Base-by-base conservation (phyloP, 2,797 vertebrate genomes). In the Enteromius mattozi region DNA sequence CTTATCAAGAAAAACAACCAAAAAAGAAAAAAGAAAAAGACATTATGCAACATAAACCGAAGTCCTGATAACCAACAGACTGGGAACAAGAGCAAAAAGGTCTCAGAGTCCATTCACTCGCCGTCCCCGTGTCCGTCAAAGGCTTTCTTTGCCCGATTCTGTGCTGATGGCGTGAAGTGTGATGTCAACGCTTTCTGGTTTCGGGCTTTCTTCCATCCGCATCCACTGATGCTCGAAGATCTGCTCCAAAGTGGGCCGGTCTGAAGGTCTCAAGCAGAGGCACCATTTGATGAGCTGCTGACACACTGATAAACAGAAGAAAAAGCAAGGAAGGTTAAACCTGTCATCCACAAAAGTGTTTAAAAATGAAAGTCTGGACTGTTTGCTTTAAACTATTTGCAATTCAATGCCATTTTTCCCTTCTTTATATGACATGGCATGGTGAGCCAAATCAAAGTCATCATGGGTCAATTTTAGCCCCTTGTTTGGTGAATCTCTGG, bases 221-320 rank as follows among this genome's bases (percentile, higher is more conserved):
- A 99, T 97, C 98, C 98, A 99, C 37, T 96, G 95, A 90, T 99
- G 98, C 88, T 97, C 96, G 37, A 97, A 96, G 45, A 99, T 98
- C 93, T 99, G 98, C 93, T 99, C 98, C 88, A 99, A 94, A 13
- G 97, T 97, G 85, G 98, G 98, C 92, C 98, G 94, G 92, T 99
- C 98, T 0, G 98, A 99, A 70, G 98, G 98, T 92, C 98, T 95
- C 93, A 97, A 90, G 85, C 97, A 96, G 93, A 99, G 96, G 93
- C 98, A 99, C 97, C 97, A 99, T 93, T 97, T 97, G 87, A 99
- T 98, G 90, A 99, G 94, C 89, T 99, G 96, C 92, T 99, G 97
- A 93, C 98, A 99, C 91, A 97, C 98, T 99, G 92, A 0, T 27
- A 10, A 82, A 24, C 72, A 78, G 6, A 71, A 61, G 77, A 47